Evolutionary conservation across 2,113 vertebrate genomes (phyloP), one percentile per base, ranked within the genome.

Genomic region (Actenoides lindsayi): DNA sequence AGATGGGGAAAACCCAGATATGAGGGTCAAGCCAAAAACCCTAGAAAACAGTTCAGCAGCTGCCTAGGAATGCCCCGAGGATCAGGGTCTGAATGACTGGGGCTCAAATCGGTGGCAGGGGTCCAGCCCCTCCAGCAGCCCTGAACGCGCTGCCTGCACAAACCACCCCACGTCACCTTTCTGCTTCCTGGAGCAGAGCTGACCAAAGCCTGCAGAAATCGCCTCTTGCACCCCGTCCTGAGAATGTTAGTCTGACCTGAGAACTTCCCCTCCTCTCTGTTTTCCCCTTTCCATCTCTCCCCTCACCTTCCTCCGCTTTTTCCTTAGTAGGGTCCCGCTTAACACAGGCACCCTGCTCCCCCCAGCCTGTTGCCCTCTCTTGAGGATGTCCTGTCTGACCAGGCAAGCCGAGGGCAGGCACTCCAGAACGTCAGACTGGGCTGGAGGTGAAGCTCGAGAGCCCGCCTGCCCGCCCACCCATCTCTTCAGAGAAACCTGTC

Each of bases 401-500:
- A 6, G 1, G 15, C 62, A 6, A 24, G 28, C 62, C 6, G 2
- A 24, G 93, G 82, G 86, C 92, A 75, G 54, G 48, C 54, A 5
- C 77, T 68, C 8, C 87, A 1, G 6, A 48, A 18, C 14, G 4
- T 24, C 2, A 19, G 13, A 6, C 74, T 16, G 94, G 82, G 67
- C 20, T 88, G 90, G 75, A 86, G 78, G 71, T 51, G 83, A 90
- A 68, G 88, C 92, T 83, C 9, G 30, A 42, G 76, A 81, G 83
- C 71, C 87, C 81, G 80, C 88, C 2, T 31, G 21, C 39, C 69
- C 81, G 67, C 95, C 93, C 88, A 88, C 85, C 96, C 92, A 78
- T 81, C 85, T 37, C 95, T 33, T 31, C 24, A 11, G 76, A 92
- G 73, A 96, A 97, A 97, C 96, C 96, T 94, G 96, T 95, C 94